These are phyloP conservation scores for Passerina amoena DNA, from an alignment of 2,113 vertebrate genomes.

Conservation along the genomic window DNA sequence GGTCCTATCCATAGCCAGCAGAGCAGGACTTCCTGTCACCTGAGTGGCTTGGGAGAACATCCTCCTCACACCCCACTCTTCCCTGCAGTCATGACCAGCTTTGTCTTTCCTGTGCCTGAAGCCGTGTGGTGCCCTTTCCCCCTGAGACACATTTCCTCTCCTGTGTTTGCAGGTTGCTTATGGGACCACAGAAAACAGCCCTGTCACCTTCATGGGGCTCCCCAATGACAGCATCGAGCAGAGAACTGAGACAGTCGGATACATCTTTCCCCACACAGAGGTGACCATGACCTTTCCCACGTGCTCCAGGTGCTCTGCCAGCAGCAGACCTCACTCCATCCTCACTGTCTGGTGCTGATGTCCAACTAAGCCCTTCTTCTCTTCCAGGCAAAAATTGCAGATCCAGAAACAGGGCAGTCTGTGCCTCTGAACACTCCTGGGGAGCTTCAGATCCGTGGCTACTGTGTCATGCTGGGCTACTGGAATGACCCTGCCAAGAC, in stretches of 20 bases:
- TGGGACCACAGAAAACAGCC: conserved; percentile 96
- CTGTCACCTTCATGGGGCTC: conserved; percentile 85
- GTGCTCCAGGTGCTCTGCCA: neutral
- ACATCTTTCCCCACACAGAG: conserved; percentile 85
- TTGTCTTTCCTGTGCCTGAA: neutral
- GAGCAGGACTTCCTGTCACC: neutral
- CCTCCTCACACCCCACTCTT: neutral
- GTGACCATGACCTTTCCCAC: conserved; percentile 61
- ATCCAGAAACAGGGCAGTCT: conserved; percentile 65
- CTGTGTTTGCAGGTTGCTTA: conserved; percentile 82
- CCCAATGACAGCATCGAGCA: conserved; percentile 74
- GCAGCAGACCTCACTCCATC: neutral
- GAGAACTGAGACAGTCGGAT: conserved; percentile 82
- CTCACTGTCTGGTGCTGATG: neutral
- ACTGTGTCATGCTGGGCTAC: conserved; percentile 92
- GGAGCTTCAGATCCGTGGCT: conserved; percentile 88
- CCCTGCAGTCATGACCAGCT: neutral
- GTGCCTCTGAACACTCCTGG: conserved; percentile 79
- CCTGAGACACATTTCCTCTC: neutral
- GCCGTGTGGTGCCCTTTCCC: neutral
- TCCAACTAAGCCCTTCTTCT: neutral
- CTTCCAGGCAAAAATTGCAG: conserved; percentile 85
- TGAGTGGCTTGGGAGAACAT: neutral
- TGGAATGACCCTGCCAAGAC: conserved; percentile 85
- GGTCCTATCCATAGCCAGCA: neutral